Evolutionary conservation across 1,140 invertebrate species (phyloP).

Genomic region (Neuroterus valhalla): DNA sequence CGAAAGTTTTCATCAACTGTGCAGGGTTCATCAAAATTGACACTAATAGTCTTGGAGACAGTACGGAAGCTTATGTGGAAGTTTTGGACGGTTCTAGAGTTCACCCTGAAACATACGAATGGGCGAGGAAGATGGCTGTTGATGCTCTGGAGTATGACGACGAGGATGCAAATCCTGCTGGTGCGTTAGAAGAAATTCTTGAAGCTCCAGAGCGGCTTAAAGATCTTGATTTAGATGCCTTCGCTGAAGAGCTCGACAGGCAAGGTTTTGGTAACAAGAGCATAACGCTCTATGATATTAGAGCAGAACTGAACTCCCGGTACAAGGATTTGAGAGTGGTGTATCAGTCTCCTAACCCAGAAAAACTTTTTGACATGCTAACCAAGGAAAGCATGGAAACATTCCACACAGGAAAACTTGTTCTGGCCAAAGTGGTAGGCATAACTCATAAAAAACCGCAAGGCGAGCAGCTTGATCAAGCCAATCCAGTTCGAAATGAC

Average conservation of each 20-base stretch:
- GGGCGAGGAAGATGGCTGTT: constrained; percentile 99
- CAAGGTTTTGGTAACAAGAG: constrained; percentile 98
- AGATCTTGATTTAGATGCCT: constrained; percentile 97
- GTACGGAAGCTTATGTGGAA: constrained; percentile 95
- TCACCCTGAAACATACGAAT: constrained; percentile 99
- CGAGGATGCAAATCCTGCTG: constrained; percentile 95
- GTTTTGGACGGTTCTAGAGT: constrained; percentile 98
- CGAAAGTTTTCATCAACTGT: constrained; percentile 99
- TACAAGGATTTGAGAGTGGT: constrained; percentile 94
- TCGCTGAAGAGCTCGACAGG: constrained; percentile 96
- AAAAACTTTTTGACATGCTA: constrained; percentile 94
- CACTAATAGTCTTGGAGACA: constrained; percentile 93
- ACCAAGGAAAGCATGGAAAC: constrained; percentile 97
- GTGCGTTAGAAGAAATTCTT: constrained; percentile 97
- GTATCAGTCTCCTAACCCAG: constrained; percentile 85
- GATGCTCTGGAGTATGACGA: constrained; percentile 99
- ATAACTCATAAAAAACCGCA: constrained; percentile 91
- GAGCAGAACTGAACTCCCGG: constrained; percentile 93
- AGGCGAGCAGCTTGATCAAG: constrained; percentile 94
- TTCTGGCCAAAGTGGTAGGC: constrained; percentile 83
- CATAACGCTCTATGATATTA: constrained; percentile 97
- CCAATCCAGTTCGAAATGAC: constrained; percentile 94
- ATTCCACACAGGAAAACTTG: constrained; percentile 92
- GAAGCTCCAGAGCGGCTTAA: constrained; percentile 95
- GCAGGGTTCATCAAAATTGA: constrained; percentile 99